phyloP scores from a whole-genome alignment of 2,797 vertebrate species.

The Dipus sagitta region DNA sequence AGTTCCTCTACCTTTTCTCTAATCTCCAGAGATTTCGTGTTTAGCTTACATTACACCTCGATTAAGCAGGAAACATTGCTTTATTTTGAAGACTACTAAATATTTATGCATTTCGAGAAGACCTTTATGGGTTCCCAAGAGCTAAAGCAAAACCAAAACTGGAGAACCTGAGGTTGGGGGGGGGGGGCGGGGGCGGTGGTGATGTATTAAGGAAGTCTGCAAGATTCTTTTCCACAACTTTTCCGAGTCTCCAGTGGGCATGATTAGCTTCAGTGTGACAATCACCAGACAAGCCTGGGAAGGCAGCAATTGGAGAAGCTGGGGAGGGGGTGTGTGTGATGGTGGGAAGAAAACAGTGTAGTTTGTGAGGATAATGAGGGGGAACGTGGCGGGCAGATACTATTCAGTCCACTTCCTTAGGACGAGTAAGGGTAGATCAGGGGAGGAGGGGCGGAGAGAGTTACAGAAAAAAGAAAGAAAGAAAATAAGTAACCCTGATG shows the following conservation, averaged over 20 bases:
- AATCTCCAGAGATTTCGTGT: constrained; percentile 51
- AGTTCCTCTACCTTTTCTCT: constrained; percentile 55
- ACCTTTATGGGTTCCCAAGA: constrained; percentile 18
- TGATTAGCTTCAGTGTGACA: background rate
- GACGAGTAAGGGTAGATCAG: constrained; percentile 40
- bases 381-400: constrained; percentile 69
- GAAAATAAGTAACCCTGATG: constrained; percentile 76
- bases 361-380: constrained; percentile 57
- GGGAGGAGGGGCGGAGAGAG: constrained; percentile 58
- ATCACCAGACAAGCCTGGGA: background rate
- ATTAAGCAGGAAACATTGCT: constrained; percentile 60
- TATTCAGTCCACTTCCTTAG: constrained; percentile 63
- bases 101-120: constrained; percentile 49
- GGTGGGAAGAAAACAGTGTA: constrained; percentile 3
- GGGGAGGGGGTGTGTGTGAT: background rate
- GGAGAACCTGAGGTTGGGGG: background rate
- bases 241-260: constrained; percentile 23
- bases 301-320: constrained; percentile 6
- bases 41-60: constrained; percentile 52
- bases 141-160: constrained; percentile 23
- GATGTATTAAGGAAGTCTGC: constrained; percentile 58
- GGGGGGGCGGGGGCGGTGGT: background rate
- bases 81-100: constrained; percentile 62
- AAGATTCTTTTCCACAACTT: constrained; percentile 51
- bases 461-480: constrained; percentile 53